Conservation (phyloP, 30 jellyfish, hydroid and myxozoan species). For the Sanderia malayensis region DNA sequence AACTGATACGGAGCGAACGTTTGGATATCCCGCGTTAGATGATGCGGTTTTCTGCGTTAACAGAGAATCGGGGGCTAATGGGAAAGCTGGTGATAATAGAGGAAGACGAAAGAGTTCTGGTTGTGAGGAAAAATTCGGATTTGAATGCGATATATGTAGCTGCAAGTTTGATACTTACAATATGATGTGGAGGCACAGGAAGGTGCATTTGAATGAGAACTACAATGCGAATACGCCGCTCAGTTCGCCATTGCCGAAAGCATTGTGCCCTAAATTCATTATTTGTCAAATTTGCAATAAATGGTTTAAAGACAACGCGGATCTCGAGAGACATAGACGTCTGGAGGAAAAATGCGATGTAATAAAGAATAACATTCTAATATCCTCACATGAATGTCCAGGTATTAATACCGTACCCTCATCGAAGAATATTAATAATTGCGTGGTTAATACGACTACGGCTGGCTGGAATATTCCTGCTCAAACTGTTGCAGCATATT, state of each 20-base stretch:
- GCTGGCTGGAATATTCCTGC: too few relatives aligned
- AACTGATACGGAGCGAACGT: neutral
- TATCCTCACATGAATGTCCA: neutral
- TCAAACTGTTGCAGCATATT: too few relatives aligned
- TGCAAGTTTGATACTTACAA: slow-evolving; percentile 45
- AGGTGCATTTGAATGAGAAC: slow-evolving; percentile 47
- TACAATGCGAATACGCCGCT: slow-evolving; percentile 10
- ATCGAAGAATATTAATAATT: too few relatives aligned
- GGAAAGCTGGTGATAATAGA: neutral
- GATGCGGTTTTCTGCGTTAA: neutral
- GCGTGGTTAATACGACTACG: too few relatives aligned
- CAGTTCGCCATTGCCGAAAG: slow-evolving; percentile 33
- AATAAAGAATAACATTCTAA: neutral
- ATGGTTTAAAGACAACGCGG: slow-evolving; percentile 30
- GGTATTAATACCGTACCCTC: too few relatives aligned
- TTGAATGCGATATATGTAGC: slow-evolving; percentile 63
- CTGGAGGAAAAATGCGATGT: neutral
- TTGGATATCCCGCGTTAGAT: neutral
- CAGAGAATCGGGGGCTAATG: neutral
- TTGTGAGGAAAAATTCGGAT: slow-evolving; percentile 39
- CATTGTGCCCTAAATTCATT: slow-evolving; percentile 48
- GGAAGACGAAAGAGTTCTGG: slow-evolving; percentile 8
- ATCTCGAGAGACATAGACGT: slow-evolving; percentile 28
- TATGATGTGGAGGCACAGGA: slow-evolving; percentile 58
- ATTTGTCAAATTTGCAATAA: slow-evolving; percentile 32